Percentiles rank a stretch among this genome's conserved stretches.
phyloP scores from a whole-genome alignment of 2,113 vertebrate genomes.

The Phalacrocorax carbo region DNA sequence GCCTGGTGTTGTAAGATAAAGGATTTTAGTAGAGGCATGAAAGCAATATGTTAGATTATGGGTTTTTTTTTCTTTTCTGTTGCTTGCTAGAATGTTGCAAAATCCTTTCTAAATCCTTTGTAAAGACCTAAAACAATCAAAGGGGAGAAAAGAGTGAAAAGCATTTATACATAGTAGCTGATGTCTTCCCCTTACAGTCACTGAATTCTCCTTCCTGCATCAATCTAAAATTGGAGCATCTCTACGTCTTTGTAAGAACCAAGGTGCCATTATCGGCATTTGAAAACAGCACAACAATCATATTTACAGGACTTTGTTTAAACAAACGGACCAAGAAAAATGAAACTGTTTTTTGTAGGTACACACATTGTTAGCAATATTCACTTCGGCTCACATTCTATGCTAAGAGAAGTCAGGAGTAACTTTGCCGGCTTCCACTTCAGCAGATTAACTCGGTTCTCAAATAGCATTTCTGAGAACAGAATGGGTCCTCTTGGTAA shows the following conservation, averaged over 20 bases:
- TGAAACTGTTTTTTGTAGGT: not conserved
- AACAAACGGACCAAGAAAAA: not conserved
- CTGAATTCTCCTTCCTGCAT: not conserved
- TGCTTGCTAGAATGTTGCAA: constrained; percentile 17
- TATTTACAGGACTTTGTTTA: not conserved
- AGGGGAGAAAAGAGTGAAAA: not conserved
- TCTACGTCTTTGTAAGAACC: not conserved
- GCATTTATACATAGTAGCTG: not conserved
- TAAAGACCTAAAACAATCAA: not conserved
- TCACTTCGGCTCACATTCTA: not conserved
- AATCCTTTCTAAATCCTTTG: constrained; percentile 31
- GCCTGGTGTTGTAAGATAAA: not conserved
- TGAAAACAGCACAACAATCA: not conserved
- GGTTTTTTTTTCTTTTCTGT: not conserved
- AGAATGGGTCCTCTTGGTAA: constrained; percentile 11
- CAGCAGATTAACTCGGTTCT: not conserved
- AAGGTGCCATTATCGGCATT: not conserved
- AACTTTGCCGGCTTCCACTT: constrained; percentile 5
- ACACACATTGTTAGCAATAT: not conserved
- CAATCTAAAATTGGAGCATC: not conserved
- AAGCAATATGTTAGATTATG: not conserved
- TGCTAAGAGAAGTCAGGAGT: not conserved
- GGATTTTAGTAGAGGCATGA: not conserved
- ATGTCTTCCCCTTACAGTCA: not conserved
- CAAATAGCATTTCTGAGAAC: not conserved